These are phyloP conservation scores for Sesamia inferens DNA, from an alignment of 2,888 invertebrate species.

Conservation along the genomic window DNA sequence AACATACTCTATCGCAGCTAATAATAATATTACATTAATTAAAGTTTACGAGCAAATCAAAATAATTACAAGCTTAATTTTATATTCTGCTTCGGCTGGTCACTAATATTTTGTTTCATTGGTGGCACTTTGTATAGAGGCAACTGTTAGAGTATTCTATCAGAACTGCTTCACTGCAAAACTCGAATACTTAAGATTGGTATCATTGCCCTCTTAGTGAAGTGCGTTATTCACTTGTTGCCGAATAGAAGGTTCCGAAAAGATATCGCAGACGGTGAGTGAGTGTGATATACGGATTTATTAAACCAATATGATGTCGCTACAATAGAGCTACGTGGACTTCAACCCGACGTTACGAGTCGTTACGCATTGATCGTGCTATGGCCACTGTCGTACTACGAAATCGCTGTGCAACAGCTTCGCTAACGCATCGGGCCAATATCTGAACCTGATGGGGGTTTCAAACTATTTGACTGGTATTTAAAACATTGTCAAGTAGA, in stretches of 20 bases:
- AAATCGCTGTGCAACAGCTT: neutral
- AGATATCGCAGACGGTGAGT: neutral
- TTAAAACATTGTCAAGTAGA: too few relatives aligned
- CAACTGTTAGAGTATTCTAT: neutral
- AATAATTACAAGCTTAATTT: neutral
- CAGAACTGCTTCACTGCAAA: neutral
- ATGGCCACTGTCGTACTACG: neutral
- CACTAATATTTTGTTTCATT: neutral
- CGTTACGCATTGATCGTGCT: neutral
- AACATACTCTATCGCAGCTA: conserved; percentile 1
- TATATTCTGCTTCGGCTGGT: neutral
- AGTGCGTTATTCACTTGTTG: neutral
- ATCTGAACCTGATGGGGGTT: neutral
- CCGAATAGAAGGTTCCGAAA: neutral
- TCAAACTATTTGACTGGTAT: neutral
- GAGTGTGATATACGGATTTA: neutral
- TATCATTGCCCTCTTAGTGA: neutral
- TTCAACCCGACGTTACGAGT: neutral
- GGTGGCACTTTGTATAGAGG: neutral
- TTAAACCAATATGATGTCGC: neutral
- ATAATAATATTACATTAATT: conserved; percentile 6
- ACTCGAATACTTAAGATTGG: neutral
- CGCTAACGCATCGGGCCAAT: neutral
- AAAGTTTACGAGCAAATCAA: conserved; percentile 2
- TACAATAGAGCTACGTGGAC: neutral